Conservation (phyloP, 2,888 invertebrate species). For the Deladenus siricidicola region DNA sequence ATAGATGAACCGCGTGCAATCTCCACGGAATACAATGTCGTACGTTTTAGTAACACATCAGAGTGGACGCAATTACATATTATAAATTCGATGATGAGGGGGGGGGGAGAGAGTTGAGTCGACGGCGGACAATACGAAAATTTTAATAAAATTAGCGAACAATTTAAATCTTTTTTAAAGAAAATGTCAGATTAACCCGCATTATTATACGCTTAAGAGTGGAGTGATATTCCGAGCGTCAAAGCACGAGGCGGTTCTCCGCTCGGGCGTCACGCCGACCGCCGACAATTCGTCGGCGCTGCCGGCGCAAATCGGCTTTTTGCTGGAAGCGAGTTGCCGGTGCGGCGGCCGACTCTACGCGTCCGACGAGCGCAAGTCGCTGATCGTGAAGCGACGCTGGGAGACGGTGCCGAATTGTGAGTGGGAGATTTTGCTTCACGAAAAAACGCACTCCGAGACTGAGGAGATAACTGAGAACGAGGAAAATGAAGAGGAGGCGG, state of each 20-base stretch:
- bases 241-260: constrained; percentile 4
- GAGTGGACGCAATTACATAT: no score
- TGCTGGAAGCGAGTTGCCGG: constrained; percentile 26
- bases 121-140: no score
- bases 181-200: no score
- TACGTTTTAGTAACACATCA: no score
- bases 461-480: not conserved
- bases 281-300: not conserved
- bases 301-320: constrained; percentile 43
- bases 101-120: no score
- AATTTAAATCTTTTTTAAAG: no score
- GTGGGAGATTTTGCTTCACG: not conserved
- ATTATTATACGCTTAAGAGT: no score
- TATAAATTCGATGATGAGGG: no score
- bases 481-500: not conserved
- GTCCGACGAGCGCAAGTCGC: constrained; percentile 13
- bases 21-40: no score
- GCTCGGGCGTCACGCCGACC: not conserved
- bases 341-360: constrained; percentile 45
- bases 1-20: no score
- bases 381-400: not conserved
- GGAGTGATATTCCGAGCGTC: not conserved
- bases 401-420: not conserved
- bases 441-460: not conserved
- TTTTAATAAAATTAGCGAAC: no score